Evolutionary conservation across 1,140 invertebrate genomes (phyloP).

Genomic region (Metaphire vulgaris): DNA sequence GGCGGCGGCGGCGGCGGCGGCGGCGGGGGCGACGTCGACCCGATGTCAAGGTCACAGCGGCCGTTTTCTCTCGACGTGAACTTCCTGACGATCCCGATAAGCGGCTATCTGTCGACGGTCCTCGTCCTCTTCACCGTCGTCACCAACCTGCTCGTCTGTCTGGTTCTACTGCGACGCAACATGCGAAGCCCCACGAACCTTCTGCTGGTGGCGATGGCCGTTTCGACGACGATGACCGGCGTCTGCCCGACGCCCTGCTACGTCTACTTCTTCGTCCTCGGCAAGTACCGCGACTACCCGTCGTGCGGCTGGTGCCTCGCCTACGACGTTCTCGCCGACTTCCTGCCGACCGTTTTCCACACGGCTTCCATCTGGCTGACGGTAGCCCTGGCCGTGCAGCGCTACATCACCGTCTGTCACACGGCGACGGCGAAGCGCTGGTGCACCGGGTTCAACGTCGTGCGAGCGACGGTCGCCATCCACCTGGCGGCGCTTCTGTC

Average conservation of each 20-base stretch:
- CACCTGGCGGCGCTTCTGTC: conserved; percentile 67
- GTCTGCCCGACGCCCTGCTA: conserved; percentile 66
- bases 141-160: conserved; percentile 66
- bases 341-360: conserved; percentile 43
- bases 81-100: background rate
- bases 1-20: too few species aligned
- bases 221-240: conserved; percentile 68
- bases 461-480: conserved; percentile 68
- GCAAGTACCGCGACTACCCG: background rate
- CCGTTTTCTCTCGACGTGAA: background rate
- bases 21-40: background rate
- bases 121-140: conserved; percentile 73
- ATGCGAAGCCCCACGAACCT: conserved; percentile 68
- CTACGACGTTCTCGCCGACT: conserved; percentile 42
- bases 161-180: conserved; percentile 64
- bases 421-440: conserved; percentile 74
- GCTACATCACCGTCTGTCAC: conserved; percentile 90
- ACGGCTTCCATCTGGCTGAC: conserved; percentile 87
- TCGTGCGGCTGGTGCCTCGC: conserved; percentile 17
- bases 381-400: conserved; percentile 86
- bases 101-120: conserved; percentile 61
- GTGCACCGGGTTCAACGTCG: conserved; percentile 71
- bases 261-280: conserved; percentile 14
- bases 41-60: background rate
- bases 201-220: conserved; percentile 67